Percentiles rank a stretch among this genome's conserved stretches.
These are phyloP conservation scores for Serranus cabrilla DNA, from an alignment of 2,797 vertebrate genomes.

Conservation along the genomic window DNA sequence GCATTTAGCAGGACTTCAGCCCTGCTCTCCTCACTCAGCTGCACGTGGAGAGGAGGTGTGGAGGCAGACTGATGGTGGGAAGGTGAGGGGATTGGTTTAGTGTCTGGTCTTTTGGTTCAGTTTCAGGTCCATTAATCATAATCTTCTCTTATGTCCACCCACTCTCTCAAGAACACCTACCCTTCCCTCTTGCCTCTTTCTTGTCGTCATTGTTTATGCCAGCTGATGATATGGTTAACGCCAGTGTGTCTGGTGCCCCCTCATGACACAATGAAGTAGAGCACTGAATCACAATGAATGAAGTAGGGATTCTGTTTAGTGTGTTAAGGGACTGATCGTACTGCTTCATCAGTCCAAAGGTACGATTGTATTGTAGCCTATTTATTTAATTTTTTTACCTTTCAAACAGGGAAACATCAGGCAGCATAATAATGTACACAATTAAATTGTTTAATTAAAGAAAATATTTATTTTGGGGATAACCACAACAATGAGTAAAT, in stretches of 20 bases:
- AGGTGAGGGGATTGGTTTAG: slow-evolving; percentile 20
- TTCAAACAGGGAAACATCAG: not conserved
- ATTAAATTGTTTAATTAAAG: not conserved
- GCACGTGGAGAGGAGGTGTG: not conserved
- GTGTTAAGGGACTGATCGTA: not conserved
- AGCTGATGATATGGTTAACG: slow-evolving; percentile 7
- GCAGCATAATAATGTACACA: not conserved
- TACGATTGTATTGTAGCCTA: not conserved
- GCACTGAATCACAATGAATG: slow-evolving; percentile 18
- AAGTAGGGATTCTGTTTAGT: not conserved
- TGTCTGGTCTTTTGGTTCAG: slow-evolving; percentile 38
- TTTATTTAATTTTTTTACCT: not conserved
- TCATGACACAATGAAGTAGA: slow-evolving; percentile 54
- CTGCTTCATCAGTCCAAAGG: not conserved
- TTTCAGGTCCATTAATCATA: slow-evolving; percentile 63
- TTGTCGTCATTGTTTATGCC: slow-evolving; percentile 26
- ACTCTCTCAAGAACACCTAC: slow-evolving; percentile 17
- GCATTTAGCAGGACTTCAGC: not conserved
- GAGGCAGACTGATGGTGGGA: slow-evolving; percentile 30
- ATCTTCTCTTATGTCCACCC: slow-evolving; percentile 60
- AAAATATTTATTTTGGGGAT: not conserved
- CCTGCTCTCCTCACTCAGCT: slow-evolving; percentile 5
- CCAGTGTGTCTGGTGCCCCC: slow-evolving; percentile 66
- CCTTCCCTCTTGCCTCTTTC: not conserved
- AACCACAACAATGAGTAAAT: not conserved